Evolutionary conservation across 1,140 invertebrate species (phyloP), one percentile per base, ranked within the genome.

Genomic region (Pogonomyrmex barbatus): DNA sequence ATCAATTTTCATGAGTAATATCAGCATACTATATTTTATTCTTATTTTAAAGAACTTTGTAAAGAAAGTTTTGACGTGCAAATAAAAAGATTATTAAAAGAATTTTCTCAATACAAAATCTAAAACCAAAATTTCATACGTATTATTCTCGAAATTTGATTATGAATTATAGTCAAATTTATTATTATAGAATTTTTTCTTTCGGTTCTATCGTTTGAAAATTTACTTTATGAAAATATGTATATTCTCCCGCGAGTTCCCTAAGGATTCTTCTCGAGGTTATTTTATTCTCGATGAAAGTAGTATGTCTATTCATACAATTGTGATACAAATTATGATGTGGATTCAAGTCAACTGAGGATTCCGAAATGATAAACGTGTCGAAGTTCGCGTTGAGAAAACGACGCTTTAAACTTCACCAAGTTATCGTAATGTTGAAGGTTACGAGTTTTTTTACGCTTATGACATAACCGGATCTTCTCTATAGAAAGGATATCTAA

Each of bases 251-350:
- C 9, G 24, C 12, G 60, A 47, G 10, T 54, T 47, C 3, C 24
- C 14, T 17, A 56, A 2, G 1, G 4, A 8, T 17, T 71, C 5
- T 42, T 67, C 47, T 54, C 36, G 17, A 47, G 14, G 65, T 60
- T 84, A 87, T 88, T 88, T 87, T 77, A 87, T 87, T 87, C 56
- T 24, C 42, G 1, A 45, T 52, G 10, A 77, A 52, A 63, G 45
- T 76, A 71, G 54, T 54, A 52, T 47, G 58, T 42, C 36, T 24
- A 58, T 54, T 47, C n/a, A 54, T 36, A 67, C 63, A 50, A 84
- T 87, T 84, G 39, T 77, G 87, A 82, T 10, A 71, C 63, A 71
- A 52, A 42, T 73, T 84, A 30, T 60, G 9, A 47, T 33, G 14
- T 9, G 33, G 4, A 42, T 2, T 67, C 45, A 54, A 56, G 62